Percentiles rank a stretch among this genome's conserved stretches.
Conservation (phyloP, 2,888 invertebrate genomes). For the Zhengitettix transpicula region DNA sequence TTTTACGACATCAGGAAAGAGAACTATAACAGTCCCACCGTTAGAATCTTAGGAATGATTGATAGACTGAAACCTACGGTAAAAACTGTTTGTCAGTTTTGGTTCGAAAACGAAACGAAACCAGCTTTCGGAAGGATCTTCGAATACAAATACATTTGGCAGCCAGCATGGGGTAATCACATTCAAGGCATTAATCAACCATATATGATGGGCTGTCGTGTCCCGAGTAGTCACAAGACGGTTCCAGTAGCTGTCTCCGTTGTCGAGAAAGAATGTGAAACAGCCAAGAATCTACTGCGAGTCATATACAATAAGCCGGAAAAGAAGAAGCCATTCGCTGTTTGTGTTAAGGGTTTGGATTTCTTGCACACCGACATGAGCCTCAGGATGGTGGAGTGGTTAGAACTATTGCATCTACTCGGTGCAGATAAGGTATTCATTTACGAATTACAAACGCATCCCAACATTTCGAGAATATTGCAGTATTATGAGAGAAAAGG, state of each 20-base stretch:
- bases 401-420: conserved; percentile 26
- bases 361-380: conserved; percentile 24
- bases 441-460: conserved; percentile 26
- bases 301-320: conserved; percentile 17
- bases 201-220: conserved; percentile 21
- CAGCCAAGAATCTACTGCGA: conserved; percentile 20
- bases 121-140: conserved; percentile 16
- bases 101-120: conserved; percentile 14
- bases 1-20: conserved; percentile 21
- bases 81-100: conserved; percentile 18
- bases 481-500: conserved; percentile 15
- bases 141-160: conserved; percentile 22
- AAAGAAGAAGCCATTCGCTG: conserved; percentile 21
- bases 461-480: conserved; percentile 21
- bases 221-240: conserved; percentile 14
- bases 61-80: conserved; percentile 19
- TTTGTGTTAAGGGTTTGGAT: conserved; percentile 28
- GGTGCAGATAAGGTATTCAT: conserved; percentile 27
- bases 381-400: conserved; percentile 27
- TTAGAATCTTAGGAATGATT: conserved; percentile 22
- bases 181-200: conserved; percentile 21
- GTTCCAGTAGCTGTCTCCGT: conserved; percentile 20
- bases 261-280: conserved; percentile 20
- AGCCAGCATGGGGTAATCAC: conserved; percentile 22
- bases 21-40: conserved; percentile 15